A percentile compares a stretch with the other conserved stretches of the same genome.
These are phyloP conservation scores for Cyrtorhinus lividipennis DNA, from an alignment of 1,140 invertebrate genomes.

Conservation along the genomic window DNA sequence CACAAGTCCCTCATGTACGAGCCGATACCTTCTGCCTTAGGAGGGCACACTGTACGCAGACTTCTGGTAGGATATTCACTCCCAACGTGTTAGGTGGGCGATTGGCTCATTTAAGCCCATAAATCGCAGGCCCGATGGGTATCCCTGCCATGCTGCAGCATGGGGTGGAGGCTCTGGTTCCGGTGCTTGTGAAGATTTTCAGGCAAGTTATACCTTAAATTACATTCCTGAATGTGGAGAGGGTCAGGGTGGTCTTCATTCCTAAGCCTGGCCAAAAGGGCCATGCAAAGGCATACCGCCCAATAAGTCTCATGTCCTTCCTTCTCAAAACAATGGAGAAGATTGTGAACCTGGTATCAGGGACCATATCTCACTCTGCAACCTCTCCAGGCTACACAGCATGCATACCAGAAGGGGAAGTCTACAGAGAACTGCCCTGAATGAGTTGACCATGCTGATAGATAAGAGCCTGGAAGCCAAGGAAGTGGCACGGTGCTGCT, in stretches of 20 bases:
- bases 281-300: conserved; percentile 16
- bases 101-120: conserved; percentile 22
- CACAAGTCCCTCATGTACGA: not conserved
- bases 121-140: conserved; percentile 22
- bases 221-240: conserved; percentile 16
- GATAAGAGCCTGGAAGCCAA: not conserved
- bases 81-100: conserved; percentile 20
- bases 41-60: not conserved
- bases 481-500: not conserved
- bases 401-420: conserved; percentile 5
- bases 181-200: not conserved
- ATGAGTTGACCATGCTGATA: not conserved
- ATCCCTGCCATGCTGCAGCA: conserved; percentile 21
- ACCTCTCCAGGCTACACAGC: conserved; percentile 10
- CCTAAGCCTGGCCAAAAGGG: conserved; percentile 19
- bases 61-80: conserved; percentile 13
- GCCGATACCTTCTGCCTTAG: not conserved
- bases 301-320: conserved; percentile 20
- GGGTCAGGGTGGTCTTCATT: conserved; percentile 18
- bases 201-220: conserved; percentile 15
- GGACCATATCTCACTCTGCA: not conserved
- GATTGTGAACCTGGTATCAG: conserved; percentile 7
- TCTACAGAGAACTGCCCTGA: not conserved
- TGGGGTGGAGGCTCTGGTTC: conserved; percentile 4
- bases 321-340: conserved; percentile 19